Conservation (phyloP, 1,140 invertebrate genomes). For the Galleria mellonella region DNA sequence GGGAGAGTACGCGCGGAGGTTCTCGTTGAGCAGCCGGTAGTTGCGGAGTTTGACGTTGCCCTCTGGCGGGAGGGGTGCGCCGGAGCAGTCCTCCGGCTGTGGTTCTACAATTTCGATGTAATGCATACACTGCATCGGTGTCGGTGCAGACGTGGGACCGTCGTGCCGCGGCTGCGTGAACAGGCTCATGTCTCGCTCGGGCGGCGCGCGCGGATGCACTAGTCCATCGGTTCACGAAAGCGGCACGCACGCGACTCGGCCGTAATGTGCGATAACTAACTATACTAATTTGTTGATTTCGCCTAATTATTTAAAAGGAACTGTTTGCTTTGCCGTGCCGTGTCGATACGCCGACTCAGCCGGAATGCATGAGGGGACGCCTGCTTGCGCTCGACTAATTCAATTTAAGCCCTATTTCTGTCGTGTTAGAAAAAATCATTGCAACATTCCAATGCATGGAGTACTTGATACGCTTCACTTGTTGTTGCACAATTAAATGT, state of each 20-base stretch:
- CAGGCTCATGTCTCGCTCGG: slow-evolving; percentile 8
- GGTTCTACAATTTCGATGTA: slow-evolving; percentile 47
- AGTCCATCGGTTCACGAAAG: slow-evolving; percentile 10
- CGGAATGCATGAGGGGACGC: not conserved
- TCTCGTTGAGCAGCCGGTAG: slow-evolving; percentile 48
- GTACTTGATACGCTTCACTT: no score
- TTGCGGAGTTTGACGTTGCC: slow-evolving; percentile 50
- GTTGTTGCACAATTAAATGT: no score
- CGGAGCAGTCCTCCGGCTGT: slow-evolving; percentile 31
- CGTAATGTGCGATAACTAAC: no score
- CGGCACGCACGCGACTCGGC: slow-evolving; percentile 3
- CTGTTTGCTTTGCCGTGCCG: no score
- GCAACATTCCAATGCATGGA: not conserved
- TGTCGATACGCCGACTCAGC: no score
- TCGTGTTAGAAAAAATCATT: not conserved
- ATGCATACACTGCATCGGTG: slow-evolving; percentile 21
- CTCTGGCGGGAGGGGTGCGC: slow-evolving; percentile 36
- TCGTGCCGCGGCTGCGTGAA: slow-evolving; percentile 16
- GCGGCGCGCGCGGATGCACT: slow-evolving; percentile 22
- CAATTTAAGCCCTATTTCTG: slow-evolving; percentile 1
- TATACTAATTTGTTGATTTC: no score
- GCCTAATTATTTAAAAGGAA: no score
- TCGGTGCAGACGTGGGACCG: slow-evolving; percentile 9
- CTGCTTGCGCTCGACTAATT: not conserved
- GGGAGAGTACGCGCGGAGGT: slow-evolving; percentile 46